Conservation (phyloP, 2,797 vertebrate genomes). For the Chelmon rostratus region DNA sequence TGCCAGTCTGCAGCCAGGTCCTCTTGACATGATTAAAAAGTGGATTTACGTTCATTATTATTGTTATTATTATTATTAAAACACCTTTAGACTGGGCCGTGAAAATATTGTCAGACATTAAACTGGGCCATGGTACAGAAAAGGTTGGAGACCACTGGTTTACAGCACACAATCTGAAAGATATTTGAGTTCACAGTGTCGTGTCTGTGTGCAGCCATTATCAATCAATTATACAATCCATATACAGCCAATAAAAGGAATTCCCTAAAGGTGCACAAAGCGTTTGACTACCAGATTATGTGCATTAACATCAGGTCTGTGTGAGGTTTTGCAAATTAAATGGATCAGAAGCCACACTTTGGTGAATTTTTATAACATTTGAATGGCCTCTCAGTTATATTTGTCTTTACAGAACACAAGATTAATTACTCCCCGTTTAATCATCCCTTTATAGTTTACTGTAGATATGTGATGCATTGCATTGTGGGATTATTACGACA, state of each 20-base stretch:
- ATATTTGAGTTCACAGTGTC: background rate
- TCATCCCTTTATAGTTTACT: background rate
- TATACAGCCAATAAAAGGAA: slow-evolving; percentile 52
- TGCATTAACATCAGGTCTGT: slow-evolving; percentile 31
- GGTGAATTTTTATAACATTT: slow-evolving; percentile 43
- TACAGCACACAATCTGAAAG: background rate
- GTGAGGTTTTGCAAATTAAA: slow-evolving; percentile 54
- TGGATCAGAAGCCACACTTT: slow-evolving; percentile 26
- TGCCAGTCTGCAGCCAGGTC: too few species aligned
- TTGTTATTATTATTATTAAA: too few species aligned
- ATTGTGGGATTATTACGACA: background rate
- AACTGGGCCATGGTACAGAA: too few species aligned
- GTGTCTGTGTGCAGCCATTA: slow-evolving; percentile 29
- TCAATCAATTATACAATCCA: slow-evolving; percentile 47
- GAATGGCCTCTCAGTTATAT: slow-evolving; percentile 33
- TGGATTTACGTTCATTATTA: too few species aligned
- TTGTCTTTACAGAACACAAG: background rate
- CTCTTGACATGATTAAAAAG: too few species aligned
- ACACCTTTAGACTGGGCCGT: too few species aligned
- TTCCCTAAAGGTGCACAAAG: slow-evolving; percentile 38
- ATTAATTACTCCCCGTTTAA: background rate
- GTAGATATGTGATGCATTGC: background rate
- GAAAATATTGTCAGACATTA: too few species aligned
- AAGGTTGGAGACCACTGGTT: too few species aligned
- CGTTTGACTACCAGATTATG: slow-evolving; percentile 19